phyloP scores from a whole-genome alignment of 64 coral and sea anemone species.

The Dendrophyllia cribrosa region DNA sequence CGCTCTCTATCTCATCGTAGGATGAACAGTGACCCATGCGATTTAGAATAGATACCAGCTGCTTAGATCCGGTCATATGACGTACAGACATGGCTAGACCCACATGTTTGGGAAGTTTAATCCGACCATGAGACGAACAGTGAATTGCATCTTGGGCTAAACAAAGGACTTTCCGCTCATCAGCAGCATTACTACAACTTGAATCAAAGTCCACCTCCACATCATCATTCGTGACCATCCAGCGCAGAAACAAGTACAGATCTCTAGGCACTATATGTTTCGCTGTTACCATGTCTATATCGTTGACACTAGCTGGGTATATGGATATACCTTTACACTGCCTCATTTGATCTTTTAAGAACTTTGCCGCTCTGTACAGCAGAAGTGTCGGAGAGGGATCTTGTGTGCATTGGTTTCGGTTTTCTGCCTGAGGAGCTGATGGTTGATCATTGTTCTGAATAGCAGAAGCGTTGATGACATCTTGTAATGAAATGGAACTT shows the following conservation, averaged over 20 bases:
- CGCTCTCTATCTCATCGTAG: constrained; percentile 42
- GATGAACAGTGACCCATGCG: constrained; percentile 63
- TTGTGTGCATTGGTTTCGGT: background rate
- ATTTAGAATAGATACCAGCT: constrained; percentile 51
- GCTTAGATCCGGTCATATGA: constrained; percentile 33
- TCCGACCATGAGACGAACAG: background rate
- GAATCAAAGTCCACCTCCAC: background rate
- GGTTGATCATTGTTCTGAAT: background rate
- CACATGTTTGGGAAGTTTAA: constrained; percentile 30
- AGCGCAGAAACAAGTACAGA: constrained; percentile 64
- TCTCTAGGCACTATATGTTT: constrained; percentile 42
- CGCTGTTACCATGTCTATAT: constrained; percentile 54
- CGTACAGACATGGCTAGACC: constrained; percentile 34
- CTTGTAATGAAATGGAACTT: constrained; percentile 12
- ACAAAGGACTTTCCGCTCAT: constrained; percentile 35
- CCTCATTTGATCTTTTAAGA: constrained; percentile 64
- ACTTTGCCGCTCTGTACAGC: constrained; percentile 35
- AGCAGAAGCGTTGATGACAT: constrained; percentile 45
- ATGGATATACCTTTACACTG: constrained; percentile 50
- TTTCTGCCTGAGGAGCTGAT: background rate
- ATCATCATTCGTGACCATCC: constrained; percentile 42
- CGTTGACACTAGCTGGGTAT: constrained; percentile 21
- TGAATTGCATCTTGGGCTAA: constrained; percentile 44
- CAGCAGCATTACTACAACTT: constrained; percentile 21
- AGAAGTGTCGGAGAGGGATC: constrained; percentile 8